These are phyloP conservation scores for Coranthus polyacanthus DNA, from an alignment of 2,797 vertebrate species.

Conservation along the genomic window DNA sequence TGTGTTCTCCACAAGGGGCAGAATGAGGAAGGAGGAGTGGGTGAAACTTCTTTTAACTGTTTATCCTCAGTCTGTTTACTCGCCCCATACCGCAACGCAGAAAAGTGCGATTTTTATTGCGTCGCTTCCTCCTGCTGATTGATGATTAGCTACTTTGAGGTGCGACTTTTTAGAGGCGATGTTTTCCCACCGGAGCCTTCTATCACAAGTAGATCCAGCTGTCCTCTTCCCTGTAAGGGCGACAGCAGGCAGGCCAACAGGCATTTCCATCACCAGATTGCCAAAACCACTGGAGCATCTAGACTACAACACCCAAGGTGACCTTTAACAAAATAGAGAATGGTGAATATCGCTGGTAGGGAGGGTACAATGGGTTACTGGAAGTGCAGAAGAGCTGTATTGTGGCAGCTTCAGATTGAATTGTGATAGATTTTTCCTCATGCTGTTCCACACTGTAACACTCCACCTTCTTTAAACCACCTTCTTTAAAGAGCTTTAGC, in stretches of 20 bases:
- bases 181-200: conserved; percentile 50
- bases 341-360: conserved; percentile 15
- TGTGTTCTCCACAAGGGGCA: conserved; percentile 38
- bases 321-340: conserved; percentile 70
- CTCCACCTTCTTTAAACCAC: neutral
- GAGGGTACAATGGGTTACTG: conserved; percentile 32
- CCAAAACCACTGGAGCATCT: conserved; percentile 70
- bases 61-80: conserved; percentile 37
- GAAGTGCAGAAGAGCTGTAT: conserved; percentile 28
- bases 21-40: conserved; percentile 22
- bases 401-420: conserved; percentile 46
- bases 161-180: conserved; percentile 33
- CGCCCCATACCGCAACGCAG: conserved; percentile 23
- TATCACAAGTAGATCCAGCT: conserved; percentile 66
- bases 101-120: conserved; percentile 24
- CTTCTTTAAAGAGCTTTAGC: neutral
- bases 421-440: conserved; percentile 43
- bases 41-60: conserved; percentile 31
- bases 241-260: conserved; percentile 56
- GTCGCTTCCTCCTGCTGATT: conserved; percentile 58
- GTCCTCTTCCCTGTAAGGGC: conserved; percentile 37
- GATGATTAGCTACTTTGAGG: conserved; percentile 57
- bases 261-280: conserved; percentile 68
- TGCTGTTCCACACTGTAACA: conserved; percentile 15
- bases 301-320: conserved; percentile 69